Evolutionary conservation across 1,140 invertebrate genomes (phyloP).

Genomic region (Lasaia peninsularis): DNA sequence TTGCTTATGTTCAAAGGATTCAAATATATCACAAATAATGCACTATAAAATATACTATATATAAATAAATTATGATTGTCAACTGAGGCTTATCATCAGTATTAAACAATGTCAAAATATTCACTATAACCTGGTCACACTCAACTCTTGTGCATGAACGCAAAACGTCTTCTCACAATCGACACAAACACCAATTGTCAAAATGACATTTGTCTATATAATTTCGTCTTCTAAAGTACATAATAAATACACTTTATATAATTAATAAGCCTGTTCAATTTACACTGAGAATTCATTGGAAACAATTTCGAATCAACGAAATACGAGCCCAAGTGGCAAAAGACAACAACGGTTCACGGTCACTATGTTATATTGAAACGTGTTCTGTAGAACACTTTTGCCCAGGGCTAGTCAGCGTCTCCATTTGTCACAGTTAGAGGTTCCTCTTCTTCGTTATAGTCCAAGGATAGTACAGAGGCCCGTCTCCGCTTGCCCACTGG

Average conservation of each 20-base stretch:
- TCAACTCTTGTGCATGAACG: constrained; percentile 69
- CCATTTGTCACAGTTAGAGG: constrained; percentile 69
- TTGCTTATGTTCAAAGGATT: constrained; percentile 46
- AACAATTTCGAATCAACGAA: constrained; percentile 39
- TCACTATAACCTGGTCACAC: constrained; percentile 70
- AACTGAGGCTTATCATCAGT: constrained; percentile 58
- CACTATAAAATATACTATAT: constrained; percentile 63
- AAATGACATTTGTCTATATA: constrained; percentile 45
- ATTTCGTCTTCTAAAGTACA: constrained; percentile 50
- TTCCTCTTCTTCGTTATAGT: constrained; percentile 84
- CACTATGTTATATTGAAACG: constrained; percentile 34
- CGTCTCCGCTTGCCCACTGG: constrained; percentile 79
- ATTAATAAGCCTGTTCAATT: constrained; percentile 26
- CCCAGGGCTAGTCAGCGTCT: constrained; percentile 56
- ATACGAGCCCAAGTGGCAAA: constrained; percentile 16
- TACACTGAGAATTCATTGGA: constrained; percentile 35
- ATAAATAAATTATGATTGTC: constrained; percentile 72
- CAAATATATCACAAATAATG: constrained; percentile 65
- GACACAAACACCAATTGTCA: constrained; percentile 66
- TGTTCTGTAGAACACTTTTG: constrained; percentile 9
- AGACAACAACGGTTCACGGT: constrained; percentile 19
- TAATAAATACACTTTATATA: constrained; percentile 35
- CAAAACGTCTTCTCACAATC: constrained; percentile 53
- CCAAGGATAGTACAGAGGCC: constrained; percentile 82
- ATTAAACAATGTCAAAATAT: constrained; percentile 72